Conservation (phyloP, 2,888 invertebrate species). For the Nomada ruficornis region DNA sequence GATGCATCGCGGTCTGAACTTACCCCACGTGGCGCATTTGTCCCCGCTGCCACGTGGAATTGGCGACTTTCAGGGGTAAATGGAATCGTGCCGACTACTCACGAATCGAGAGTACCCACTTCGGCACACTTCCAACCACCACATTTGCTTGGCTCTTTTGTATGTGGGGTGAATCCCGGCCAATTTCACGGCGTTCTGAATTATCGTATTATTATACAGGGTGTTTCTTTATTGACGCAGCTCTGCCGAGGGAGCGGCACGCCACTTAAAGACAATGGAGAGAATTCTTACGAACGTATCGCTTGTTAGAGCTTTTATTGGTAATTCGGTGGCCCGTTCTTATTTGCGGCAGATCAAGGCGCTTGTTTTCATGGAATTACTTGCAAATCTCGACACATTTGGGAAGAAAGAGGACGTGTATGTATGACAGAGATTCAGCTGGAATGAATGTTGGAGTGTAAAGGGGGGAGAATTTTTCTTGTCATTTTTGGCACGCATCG, state of each 20-base stretch:
- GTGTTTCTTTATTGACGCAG: not conserved
- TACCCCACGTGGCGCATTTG: slow-evolving; percentile 43
- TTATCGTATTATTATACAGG: slow-evolving; percentile 15
- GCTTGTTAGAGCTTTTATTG: not conserved
- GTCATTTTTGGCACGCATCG: no score
- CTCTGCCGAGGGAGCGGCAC: not conserved
- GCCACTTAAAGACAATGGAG: not conserved
- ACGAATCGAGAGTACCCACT: slow-evolving; percentile 1
- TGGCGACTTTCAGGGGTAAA: slow-evolving; percentile 6
- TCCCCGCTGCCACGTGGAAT: slow-evolving; percentile 34
- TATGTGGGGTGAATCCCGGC: not conserved
- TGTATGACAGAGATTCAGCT: no score
- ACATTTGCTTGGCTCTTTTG: not conserved
- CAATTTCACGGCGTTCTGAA: slow-evolving; percentile 9
- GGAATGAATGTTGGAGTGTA: no score
- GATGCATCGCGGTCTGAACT: slow-evolving; percentile 17
- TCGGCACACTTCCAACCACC: not conserved
- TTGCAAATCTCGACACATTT: no score
- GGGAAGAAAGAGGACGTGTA: no score
- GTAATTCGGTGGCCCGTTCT: not conserved
- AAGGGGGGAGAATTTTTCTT: no score
- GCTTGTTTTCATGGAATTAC: no score
- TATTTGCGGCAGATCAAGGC: no score
- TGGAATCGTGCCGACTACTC: slow-evolving; percentile 4
- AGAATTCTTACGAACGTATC: not conserved